phyloP scores from a whole-genome alignment of 2,797 vertebrate species.

The Arnoldichthys spilopterus region DNA sequence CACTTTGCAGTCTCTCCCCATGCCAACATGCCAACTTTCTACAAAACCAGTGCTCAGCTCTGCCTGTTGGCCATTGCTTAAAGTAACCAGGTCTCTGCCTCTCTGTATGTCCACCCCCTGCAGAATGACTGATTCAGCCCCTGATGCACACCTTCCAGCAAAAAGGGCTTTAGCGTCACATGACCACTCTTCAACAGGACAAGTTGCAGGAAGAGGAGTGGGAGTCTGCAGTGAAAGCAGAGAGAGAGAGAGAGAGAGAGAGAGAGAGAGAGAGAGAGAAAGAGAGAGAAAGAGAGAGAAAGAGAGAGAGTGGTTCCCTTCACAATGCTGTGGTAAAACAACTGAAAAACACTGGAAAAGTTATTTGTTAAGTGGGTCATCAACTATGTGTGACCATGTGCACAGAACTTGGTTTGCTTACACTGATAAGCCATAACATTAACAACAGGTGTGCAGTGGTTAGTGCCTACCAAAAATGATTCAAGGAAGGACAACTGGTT shows the following conservation, averaged over 20 bases:
- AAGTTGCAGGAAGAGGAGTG: constrained; percentile 10
- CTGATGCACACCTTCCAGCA: constrained; percentile 54
- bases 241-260: background rate
- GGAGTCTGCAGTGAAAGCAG: background rate
- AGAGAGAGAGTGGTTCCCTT: constrained; percentile 19
- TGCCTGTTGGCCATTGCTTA: constrained; percentile 64
- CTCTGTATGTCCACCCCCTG: constrained; percentile 72
- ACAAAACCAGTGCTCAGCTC: constrained; percentile 68
- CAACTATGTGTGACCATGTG: too few relatives aligned
- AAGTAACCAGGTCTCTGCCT: constrained; percentile 65
- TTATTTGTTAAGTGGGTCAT: too few relatives aligned
- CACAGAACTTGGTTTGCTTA: too few relatives aligned
- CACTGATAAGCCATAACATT: too few relatives aligned
- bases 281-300: background rate
- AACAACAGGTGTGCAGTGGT: too few relatives aligned
- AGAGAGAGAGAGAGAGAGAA: background rate
- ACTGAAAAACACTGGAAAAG: background rate
- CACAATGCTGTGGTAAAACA: too few relatives aligned
- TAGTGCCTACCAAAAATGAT: too few relatives aligned
- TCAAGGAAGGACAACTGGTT: too few relatives aligned
- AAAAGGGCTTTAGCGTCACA: constrained; percentile 75
- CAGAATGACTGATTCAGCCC: constrained; percentile 57
- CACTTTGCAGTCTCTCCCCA: constrained; percentile 69
- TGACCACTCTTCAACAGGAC: constrained; percentile 64
- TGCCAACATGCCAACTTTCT: constrained; percentile 77